These are phyloP conservation scores for Euzophera pinguis DNA, from an alignment of 2,888 invertebrate species.

Conservation along the genomic window DNA sequence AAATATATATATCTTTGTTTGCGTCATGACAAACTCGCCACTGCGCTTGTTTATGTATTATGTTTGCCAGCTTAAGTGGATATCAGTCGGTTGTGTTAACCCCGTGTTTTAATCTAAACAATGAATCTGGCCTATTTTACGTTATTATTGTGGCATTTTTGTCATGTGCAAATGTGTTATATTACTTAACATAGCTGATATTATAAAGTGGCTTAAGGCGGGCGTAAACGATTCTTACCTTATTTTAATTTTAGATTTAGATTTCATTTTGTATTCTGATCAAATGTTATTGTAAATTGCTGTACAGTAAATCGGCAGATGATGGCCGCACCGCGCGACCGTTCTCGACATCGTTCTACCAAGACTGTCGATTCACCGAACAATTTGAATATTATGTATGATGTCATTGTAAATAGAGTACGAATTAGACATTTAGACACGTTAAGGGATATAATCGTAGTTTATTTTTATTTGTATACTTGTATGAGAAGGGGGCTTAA, in stretches of 20 bases:
- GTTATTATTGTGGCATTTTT: constrained; percentile 54
- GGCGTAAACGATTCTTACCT: constrained; percentile 68
- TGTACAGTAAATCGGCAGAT: constrained; percentile 63
- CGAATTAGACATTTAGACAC: constrained; percentile 69
- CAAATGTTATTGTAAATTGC: constrained; percentile 75
- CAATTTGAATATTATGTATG: constrained; percentile 69
- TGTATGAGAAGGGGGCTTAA: constrained; percentile 42
- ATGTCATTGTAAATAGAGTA: constrained; percentile 74
- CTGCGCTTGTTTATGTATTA: constrained; percentile 42
- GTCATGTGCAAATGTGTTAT: constrained; percentile 67
- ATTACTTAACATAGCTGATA: constrained; percentile 73
- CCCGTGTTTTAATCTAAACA: constrained; percentile 59
- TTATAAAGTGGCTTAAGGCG: constrained; percentile 70
- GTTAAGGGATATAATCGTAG: constrained; percentile 69
- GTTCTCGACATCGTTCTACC: constrained; percentile 41
- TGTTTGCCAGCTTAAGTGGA: constrained; percentile 42
- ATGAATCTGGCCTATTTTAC: constrained; percentile 71
- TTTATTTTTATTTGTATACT: constrained; percentile 62
- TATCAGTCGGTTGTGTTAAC: constrained; percentile 62
- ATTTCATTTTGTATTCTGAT: constrained; percentile 75
- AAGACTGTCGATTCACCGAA: constrained; percentile 65
- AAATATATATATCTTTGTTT: constrained; percentile 57
- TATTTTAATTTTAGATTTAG: constrained; percentile 68
- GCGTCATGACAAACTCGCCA: constrained; percentile 65
- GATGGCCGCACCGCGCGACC: constrained; percentile 47